Evolutionary conservation across 2,113 vertebrate genomes (phyloP).

Genomic region (Callocephalon fimbriatum): DNA sequence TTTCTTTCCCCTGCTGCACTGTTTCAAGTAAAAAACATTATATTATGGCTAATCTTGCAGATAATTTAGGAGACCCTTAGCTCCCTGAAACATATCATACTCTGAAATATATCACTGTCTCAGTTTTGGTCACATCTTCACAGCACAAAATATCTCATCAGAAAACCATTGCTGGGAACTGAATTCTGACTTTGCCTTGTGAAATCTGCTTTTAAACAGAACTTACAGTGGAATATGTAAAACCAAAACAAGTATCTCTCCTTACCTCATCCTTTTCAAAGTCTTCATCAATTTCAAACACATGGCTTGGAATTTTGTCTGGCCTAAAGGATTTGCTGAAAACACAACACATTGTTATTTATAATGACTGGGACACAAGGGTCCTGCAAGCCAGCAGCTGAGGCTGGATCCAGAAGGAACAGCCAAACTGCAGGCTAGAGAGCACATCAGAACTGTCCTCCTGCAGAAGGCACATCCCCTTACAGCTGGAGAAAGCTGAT

Average conservation of each 20-base stretch:
- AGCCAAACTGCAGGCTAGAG: background rate
- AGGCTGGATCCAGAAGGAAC: background rate
- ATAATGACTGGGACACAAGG: background rate
- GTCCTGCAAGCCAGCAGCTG: background rate
- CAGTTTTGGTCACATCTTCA: background rate
- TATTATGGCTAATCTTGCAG: background rate
- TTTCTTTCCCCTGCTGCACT: background rate
- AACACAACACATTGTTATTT: constrained; percentile 53
- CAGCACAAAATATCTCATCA: background rate
- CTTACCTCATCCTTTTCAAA: constrained; percentile 92
- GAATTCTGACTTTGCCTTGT: background rate
- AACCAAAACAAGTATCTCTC: background rate
- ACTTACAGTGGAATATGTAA: background rate
- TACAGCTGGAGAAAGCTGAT: background rate
- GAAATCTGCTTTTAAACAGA: background rate
- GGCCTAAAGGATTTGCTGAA: constrained; percentile 93
- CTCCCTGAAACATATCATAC: background rate
- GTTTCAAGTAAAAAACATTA: background rate
- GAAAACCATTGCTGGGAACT: background rate
- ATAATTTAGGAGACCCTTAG: background rate
- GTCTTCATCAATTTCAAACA: constrained; percentile 96
- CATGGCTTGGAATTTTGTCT: constrained; percentile 92
- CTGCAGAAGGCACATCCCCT: background rate
- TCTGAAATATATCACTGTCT: background rate
- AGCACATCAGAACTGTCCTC: background rate